Evolutionary conservation across 1,140 invertebrate genomes (phyloP).

Genomic region (Cotesia typhae): DNA sequence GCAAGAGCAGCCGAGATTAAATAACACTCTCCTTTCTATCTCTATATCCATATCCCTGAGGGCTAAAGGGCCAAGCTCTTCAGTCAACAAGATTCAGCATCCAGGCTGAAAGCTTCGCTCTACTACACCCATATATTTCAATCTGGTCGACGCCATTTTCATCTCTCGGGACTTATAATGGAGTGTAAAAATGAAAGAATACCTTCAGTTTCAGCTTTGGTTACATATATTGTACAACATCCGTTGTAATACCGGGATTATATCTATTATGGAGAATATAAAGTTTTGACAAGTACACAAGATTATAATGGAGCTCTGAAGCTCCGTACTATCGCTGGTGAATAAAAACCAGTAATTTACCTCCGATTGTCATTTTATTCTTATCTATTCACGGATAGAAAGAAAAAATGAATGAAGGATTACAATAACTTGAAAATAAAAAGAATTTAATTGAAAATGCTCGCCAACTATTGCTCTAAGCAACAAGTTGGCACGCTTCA

Average conservation of each 20-base stretch:
- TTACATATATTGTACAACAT: no score
- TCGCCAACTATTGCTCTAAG: background rate
- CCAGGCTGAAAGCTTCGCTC: constrained; percentile 3
- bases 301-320: constrained; percentile 10
- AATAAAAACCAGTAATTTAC: constrained; percentile 3
- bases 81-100: constrained; percentile 30
- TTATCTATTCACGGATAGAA: constrained; percentile 3
- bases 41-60: background rate
- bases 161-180: constrained; percentile 16
- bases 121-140: background rate
- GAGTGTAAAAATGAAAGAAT: constrained; percentile 22
- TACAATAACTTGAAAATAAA: background rate
- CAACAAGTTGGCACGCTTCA: background rate
- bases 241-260: no score
- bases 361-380: background rate
- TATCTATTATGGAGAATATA: background rate
- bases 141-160: constrained; percentile 17
- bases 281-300: background rate
- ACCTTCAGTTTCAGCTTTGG: no score
- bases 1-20: background rate
- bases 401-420: background rate
- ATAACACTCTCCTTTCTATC: background rate
- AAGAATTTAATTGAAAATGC: background rate
- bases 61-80: constrained; percentile 15
- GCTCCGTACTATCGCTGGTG: background rate